A percentile compares a stretch with the other conserved stretches of the same genome.
Evolutionary conservation across 2,113 vertebrate species (phyloP).

Genomic region (Mesoclemmys tuberculata): DNA sequence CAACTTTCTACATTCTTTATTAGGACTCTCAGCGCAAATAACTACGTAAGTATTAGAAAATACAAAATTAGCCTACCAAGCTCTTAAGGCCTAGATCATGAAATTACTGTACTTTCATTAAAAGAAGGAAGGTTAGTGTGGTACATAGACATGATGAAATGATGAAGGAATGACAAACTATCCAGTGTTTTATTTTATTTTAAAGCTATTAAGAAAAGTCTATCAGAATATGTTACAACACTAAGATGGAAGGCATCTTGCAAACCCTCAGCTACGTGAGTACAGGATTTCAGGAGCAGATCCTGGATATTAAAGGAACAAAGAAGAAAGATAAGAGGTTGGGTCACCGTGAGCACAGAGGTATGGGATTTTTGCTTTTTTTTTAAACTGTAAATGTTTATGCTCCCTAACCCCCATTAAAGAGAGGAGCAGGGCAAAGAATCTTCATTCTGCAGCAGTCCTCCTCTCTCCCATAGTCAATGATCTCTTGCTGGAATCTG

Average conservation of each 20-base stretch:
- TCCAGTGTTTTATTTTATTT: too few relatives aligned
- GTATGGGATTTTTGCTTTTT: background rate
- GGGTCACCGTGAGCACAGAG: background rate
- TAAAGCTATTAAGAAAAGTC: too few relatives aligned
- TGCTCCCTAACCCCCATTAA: too few relatives aligned
- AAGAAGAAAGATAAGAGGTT: background rate
- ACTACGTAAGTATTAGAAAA: background rate
- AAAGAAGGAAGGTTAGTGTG: background rate
- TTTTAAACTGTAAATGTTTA: background rate
- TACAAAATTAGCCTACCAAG: background rate
- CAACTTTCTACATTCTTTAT: background rate
- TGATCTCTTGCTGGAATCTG: too few relatives aligned
- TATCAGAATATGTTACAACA: too few relatives aligned
- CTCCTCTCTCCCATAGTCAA: too few relatives aligned
- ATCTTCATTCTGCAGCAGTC: too few relatives aligned
- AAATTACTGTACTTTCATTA: background rate
- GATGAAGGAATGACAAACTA: too few relatives aligned
- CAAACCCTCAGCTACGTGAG: background rate
- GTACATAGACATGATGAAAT: background rate
- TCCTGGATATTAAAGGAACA: background rate
- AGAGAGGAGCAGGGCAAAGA: too few relatives aligned
- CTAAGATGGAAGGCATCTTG: background rate
- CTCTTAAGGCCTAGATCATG: background rate
- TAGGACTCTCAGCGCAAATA: background rate
- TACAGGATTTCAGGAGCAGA: background rate